These are phyloP conservation scores for Argya squamiceps DNA, from an alignment of 2,797 vertebrate species.

Conservation along the genomic window DNA sequence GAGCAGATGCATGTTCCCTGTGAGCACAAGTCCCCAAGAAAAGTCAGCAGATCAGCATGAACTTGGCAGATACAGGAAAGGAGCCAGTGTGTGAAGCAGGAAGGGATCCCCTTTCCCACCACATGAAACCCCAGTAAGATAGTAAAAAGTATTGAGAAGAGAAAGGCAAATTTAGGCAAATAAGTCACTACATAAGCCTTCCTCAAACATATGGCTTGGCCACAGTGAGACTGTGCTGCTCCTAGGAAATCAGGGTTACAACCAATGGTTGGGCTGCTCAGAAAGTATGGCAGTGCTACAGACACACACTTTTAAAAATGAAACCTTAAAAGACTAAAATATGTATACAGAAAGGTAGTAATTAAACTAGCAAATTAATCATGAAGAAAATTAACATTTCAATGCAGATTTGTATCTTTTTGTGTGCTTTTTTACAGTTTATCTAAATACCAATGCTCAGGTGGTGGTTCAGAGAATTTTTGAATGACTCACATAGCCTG, in stretches of 20 bases:
- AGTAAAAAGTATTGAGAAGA: neutral
- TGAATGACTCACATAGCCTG: conserved; percentile 41
- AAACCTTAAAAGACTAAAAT: neutral
- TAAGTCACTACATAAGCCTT: neutral
- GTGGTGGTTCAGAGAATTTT: conserved; percentile 33
- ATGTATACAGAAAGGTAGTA: neutral
- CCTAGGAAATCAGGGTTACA: neutral
- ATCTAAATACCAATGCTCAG: neutral
- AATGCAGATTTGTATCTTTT: neutral
- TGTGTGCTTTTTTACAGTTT: neutral
- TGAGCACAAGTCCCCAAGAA: neutral
- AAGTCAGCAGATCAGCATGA: neutral
- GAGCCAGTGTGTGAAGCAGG: neutral
- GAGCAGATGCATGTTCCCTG: neutral
- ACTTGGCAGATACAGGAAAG: neutral
- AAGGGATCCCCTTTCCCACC: neutral
- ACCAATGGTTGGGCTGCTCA: neutral
- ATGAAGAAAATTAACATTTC: neutral
- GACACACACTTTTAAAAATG: neutral
- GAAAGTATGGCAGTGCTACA: neutral
- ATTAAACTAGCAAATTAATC: neutral
- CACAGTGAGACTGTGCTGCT: neutral
- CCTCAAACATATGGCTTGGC: neutral
- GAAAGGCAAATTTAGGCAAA: neutral
- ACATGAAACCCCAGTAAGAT: neutral